A percentile compares a stretch with the other conserved stretches of the same genome.
Evolutionary conservation across 2,888 invertebrate species (phyloP).

Genomic region (Chaetogeoica ovagalla): DNA sequence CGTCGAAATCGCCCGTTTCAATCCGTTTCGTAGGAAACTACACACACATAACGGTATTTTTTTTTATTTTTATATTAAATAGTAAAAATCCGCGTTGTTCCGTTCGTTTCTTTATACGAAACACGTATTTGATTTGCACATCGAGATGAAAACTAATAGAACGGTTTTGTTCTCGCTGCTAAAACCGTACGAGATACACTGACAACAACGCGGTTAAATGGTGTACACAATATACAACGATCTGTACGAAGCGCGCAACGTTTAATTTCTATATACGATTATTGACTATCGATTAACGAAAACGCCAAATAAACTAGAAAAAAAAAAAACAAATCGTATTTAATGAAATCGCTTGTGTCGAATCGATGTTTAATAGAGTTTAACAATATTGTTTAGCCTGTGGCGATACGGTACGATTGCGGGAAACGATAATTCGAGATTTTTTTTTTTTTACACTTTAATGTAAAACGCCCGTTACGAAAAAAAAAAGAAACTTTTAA

Average conservation of each 20-base stretch:
- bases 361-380: background rate
- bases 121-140: background rate
- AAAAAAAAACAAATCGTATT: no score
- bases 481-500: background rate
- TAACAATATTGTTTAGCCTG: background rate
- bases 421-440: constrained; percentile 2
- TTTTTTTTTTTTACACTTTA: constrained; percentile 16
- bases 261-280: background rate
- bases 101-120: background rate
- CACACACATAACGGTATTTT: no score
- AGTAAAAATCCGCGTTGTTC: background rate
- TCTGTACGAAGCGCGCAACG: background rate
- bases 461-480: constrained; percentile 20
- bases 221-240: background rate
- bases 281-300: constrained; percentile 1
- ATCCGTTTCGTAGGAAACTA: no score
- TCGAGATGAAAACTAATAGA: background rate
- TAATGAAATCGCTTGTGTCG: background rate
- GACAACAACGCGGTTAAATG: background rate
- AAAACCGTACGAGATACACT: no score
- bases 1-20: no score
- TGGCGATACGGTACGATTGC: no score
- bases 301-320: background rate
- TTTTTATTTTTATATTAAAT: no score
- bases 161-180: background rate